Evolutionary conservation across 1,140 invertebrate species (phyloP), one percentile per base, ranked within the genome.

Genomic region (Euborellia annulipes): DNA sequence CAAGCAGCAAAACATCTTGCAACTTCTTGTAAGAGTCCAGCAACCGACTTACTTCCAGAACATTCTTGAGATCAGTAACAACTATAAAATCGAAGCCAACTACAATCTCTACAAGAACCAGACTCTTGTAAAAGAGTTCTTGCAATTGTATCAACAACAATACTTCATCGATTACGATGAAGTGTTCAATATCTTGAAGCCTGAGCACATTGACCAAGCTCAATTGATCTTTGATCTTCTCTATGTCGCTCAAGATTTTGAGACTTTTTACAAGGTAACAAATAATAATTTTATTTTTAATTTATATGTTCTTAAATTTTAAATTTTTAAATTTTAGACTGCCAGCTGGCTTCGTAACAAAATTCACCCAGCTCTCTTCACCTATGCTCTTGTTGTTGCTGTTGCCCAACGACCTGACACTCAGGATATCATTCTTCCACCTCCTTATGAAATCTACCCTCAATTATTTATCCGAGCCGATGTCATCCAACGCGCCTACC

Each of bases 361-460:
- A 49, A 55, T 76, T 42, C 82, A 76, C 64, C 71, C 70, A 57
- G 71, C 67, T 37, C 62, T 78, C 54, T 83, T 78, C 54, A 63
- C 73, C 0, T 75, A 79, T 46, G 69, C 73, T 19, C 58, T 78
- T 2, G 68, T 66, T 13, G 61, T 75, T 3, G 74, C 77, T 0
- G 57, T 79, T 4, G 55, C 72, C 18, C 75, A 79, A 50, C 67
- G 76, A 36, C 58, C 62, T 2, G 45, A 79, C 50, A 74, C 70
- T 55, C 66, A 68, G 38, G 68, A 66, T 19, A 61, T 81, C 17
- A 59, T 69, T 3, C 54, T 80, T 2, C 78, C 79, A 1, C 69
- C 75, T 21, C 67, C 75, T 4, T 79, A 78, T 50, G 79, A 82
- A 61, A 65, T 79, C n/a, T 69, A 72, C 45, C 79, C 79, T 18